Conservation (phyloP, 1,140 invertebrate species). For the Proctacanthus coquilletti region DNA sequence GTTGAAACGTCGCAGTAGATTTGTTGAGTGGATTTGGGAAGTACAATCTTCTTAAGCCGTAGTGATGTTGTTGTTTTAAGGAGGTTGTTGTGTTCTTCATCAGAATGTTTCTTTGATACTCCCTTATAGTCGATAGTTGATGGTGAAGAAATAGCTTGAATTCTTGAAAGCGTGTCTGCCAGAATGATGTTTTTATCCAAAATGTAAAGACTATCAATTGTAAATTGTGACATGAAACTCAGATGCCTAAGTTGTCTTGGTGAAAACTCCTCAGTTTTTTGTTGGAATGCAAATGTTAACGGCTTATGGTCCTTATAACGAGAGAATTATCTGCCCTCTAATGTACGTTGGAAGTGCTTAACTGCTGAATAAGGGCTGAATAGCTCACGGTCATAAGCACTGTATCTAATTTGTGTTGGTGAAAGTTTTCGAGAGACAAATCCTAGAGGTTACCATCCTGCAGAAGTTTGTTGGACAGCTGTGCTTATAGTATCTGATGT, state of each 20-base stretch:
- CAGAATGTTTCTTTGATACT: no score
- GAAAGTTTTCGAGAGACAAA: conserved; percentile 6
- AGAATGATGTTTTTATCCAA: no score
- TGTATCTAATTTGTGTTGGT: conserved; percentile 1
- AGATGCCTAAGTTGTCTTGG: conserved; percentile 3
- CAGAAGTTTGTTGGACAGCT: no score
- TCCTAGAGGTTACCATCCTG: neutral
- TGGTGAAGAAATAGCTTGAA: no score
- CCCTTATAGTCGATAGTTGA: no score
- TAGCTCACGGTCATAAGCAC: conserved; percentile 3
- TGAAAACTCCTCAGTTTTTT: conserved; percentile 3
- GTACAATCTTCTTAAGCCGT: no score
- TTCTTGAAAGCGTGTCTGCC: neutral
- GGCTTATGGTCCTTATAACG: conserved; percentile 2
- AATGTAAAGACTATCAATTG: conserved; percentile 1
- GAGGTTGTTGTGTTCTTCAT: no score
- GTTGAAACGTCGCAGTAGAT: no score
- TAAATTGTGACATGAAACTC: conserved; percentile 1
- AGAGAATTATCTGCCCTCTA: conserved; percentile 1
- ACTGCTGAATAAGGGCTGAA: neutral
- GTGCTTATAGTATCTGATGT: conserved; percentile 26
- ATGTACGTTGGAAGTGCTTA: neutral
- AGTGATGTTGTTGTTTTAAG: no score
- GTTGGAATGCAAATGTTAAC: conserved; percentile 3
- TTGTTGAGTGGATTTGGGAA: no score